Conservation (phyloP, 2,797 vertebrate genomes). For the Darevskia mixta region DNA sequence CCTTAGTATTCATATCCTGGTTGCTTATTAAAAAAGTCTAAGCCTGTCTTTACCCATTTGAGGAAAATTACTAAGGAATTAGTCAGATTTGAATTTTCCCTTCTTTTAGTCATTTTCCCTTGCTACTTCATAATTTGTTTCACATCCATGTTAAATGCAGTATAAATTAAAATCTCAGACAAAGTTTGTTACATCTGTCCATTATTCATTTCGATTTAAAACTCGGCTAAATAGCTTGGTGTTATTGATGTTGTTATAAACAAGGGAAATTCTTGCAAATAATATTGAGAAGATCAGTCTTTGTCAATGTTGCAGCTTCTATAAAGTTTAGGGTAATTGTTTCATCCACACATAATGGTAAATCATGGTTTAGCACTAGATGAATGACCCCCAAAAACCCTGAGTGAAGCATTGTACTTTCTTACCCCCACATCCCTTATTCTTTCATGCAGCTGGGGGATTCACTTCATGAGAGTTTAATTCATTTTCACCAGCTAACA, state of each 20-base stretch:
- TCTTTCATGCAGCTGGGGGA: background rate
- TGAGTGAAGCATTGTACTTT: background rate
- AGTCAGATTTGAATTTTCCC: background rate
- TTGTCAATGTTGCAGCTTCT: background rate
- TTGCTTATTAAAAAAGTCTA: background rate
- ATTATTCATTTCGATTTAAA: slow-evolving; percentile 45
- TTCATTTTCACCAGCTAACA: background rate
- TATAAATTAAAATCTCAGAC: too few relatives aligned
- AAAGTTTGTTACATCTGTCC: background rate
- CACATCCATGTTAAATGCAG: slow-evolving; percentile 32
- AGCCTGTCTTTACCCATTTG: background rate
- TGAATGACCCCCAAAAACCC: background rate
- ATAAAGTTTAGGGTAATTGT: background rate
- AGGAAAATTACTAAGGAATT: background rate
- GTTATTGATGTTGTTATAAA: background rate
- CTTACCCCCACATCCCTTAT: background rate
- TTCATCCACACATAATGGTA: background rate
- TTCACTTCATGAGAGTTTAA: background rate
- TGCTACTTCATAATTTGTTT: slow-evolving; percentile 18
- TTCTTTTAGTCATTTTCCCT: slow-evolving; percentile 18
- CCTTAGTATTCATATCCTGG: background rate
- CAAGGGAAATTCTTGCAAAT: background rate
- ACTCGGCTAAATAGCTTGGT: background rate
- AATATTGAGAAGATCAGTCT: background rate
- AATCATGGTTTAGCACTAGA: background rate